Base-by-base conservation (phyloP, 2,888 invertebrate species). In the Melanostoma mellinum region DNA sequence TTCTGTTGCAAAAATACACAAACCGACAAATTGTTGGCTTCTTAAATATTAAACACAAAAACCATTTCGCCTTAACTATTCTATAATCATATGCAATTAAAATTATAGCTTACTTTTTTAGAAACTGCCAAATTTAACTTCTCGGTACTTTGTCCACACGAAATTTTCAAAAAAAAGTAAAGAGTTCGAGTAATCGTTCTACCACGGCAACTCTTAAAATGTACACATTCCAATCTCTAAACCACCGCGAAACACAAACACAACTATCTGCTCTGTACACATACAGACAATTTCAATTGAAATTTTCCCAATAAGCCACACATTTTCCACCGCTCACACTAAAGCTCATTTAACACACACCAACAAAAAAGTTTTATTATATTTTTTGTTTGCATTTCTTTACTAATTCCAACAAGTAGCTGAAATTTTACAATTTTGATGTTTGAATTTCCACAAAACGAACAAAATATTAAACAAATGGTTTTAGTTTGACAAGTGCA, bases 331-430 rank as follows among this genome's bases (percentile, higher is more conserved):
- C 69, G 36, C 42, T 36, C 46, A 78, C 73, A 78, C 78, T 58
- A 68, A 8, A 58, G 20, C n/a, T 53, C 2, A 36, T 38, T 50
- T 50, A 48, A 79, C 78, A 55, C 84, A 84, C 55, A 71, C 84
- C 38, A 69, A 79, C 71, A 65, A 55, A 33, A 73, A 8, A 56
- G 38, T 63, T 52, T 58, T 58, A 53, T 65, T 53, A n/a, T 30
- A 46, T 69, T 65, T 61, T 53, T 82, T 84, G 61, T 78, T 82
- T 82, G 72, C 67, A 56, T 79, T 69, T 68, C 48, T 79, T 77
- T 65, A 78, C 65, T 74, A 67, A 84, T 84, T 84, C 79, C 79
- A 84, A 84, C 84, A 84, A 84, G 84, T 84, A 79, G 84, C 79
- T 67, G 74, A 48, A 55, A 42, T 50, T 6, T n/a, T 30, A 6